Evolutionary conservation across 1,140 invertebrate genomes (phyloP).

Genomic region (Drosophila mayri): DNA sequence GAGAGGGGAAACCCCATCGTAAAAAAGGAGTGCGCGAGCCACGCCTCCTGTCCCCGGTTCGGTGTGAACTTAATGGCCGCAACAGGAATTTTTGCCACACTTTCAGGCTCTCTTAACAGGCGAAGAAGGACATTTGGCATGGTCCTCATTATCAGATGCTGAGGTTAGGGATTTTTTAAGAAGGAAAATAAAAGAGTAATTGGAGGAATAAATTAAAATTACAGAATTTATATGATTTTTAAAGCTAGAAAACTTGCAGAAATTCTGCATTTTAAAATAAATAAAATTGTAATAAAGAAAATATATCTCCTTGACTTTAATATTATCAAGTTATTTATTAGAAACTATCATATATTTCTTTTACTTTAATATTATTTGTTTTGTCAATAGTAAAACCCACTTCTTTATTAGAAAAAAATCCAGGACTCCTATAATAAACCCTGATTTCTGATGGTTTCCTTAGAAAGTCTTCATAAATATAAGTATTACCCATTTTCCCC

Average conservation of each 20-base stretch:
- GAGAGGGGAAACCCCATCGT: constrained; percentile 31
- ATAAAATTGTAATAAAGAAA: neutral
- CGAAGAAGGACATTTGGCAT: constrained; percentile 28
- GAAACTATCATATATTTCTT: neutral
- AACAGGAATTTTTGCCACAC: constrained; percentile 53
- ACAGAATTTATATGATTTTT: neutral
- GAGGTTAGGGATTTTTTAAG: neutral
- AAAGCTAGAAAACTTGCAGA: too few relatives aligned
- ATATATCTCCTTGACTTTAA: neutral
- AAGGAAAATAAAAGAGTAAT: neutral
- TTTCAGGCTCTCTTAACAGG: constrained; percentile 46
- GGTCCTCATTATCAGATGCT: constrained; percentile 24
- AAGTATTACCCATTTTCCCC: constrained; percentile 8
- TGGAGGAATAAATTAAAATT: neutral
- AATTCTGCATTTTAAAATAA: neutral
- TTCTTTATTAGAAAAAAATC: neutral
- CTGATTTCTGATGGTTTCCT: constrained; percentile 23
- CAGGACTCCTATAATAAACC: neutral
- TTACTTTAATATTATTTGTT: neutral
- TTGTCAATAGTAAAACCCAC: neutral
- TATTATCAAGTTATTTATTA: neutral
- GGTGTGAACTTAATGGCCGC: constrained; percentile 61
- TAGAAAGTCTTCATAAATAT: constrained; percentile 21
- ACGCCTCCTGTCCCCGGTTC: constrained; percentile 45
- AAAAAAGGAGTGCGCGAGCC: constrained; percentile 65